Percentiles rank a stretch among this genome's conserved stretches.
phyloP scores from a whole-genome alignment of 2,797 vertebrate genomes.

The Erpetoichthys calabaricus region DNA sequence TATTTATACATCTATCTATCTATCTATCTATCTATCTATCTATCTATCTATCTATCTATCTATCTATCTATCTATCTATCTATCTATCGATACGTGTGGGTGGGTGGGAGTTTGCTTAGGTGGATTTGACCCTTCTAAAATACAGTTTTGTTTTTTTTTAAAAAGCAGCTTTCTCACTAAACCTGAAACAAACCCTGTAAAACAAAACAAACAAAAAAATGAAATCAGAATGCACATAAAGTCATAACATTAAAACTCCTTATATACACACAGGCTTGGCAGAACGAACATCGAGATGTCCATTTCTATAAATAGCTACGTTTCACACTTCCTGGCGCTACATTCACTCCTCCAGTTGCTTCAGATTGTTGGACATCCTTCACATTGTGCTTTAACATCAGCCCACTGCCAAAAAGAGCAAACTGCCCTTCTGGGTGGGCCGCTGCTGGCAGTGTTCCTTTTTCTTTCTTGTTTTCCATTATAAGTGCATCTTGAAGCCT shows the following conservation, averaged over 20 bases:
- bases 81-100: too few species aligned
- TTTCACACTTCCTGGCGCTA: slow-evolving; percentile 28
- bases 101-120: too few species aligned
- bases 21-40: too few species aligned
- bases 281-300: slow-evolving; percentile 40
- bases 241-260: slow-evolving; percentile 4
- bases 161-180: slow-evolving; percentile 1
- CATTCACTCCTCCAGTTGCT: slow-evolving; percentile 64
- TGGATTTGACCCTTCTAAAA: too few species aligned
- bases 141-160: neutral
- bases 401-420: slow-evolving; percentile 19
- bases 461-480: slow-evolving; percentile 12
- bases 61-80: too few species aligned
- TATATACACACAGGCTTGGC: slow-evolving; percentile 34
- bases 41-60: too few species aligned
- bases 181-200: slow-evolving; percentile 33
- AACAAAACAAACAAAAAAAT: slow-evolving; percentile 44
- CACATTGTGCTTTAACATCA: slow-evolving; percentile 77
- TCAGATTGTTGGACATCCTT: slow-evolving; percentile 44
- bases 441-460: slow-evolving; percentile 27
- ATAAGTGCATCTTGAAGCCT: neutral
- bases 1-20: too few species aligned
- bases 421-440: slow-evolving; percentile 17
- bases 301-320: slow-evolving; percentile 48
- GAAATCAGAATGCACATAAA: slow-evolving; percentile 27